Base-by-base conservation (phyloP, 1,140 invertebrate species). In the Drosophila orena region DNA sequence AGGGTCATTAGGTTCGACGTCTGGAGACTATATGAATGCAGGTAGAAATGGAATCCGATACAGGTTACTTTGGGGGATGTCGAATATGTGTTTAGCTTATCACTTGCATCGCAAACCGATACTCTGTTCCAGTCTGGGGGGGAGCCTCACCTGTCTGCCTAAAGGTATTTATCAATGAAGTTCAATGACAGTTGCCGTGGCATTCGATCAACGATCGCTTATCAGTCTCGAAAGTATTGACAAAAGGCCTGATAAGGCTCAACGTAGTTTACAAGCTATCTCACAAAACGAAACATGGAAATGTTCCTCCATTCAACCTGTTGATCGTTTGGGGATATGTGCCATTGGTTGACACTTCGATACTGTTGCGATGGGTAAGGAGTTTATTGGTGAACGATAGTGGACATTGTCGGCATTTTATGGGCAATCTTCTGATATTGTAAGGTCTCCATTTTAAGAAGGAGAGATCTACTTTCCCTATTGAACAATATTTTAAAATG, bases 131-230 rank as follows among this genome's bases (percentile, higher is more conserved):
- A 30, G 57, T 12, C 35, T n/a, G 22, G 24, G 56, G 22, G 24
- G 56, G 46, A 37, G 61, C 12, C 24, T 52, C 62, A 27, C 56
- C 56, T 54, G 62, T 58, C 62, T 54, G 22, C n/a, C 15, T 17
- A 30, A 50, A 15, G 34, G 20, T 50, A 83, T 88, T 88, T 83
- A 89, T 88, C 83, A 88, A 89, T 88, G 84, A 88, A 88, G 83
- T 88, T 88, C 83, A 88, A 88, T 89, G 84, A 88, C 83, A 88
- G 83, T 83, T 77, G 59, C 68, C 64, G 59, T 53, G 52, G 79
- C 66, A 62, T 72, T 88, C 75, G 83, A 86, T 81, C 74, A 75
- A 66, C 75, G 83, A 88, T 83, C 75, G 65, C 77, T 88, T 88
- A 89, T 88, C 83, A 72, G 71, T 44, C 70, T 50, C 50, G 65